These are phyloP conservation scores for Cnemophilus loriae DNA, from an alignment of 2,113 vertebrate genomes.

Conservation along the genomic window DNA sequence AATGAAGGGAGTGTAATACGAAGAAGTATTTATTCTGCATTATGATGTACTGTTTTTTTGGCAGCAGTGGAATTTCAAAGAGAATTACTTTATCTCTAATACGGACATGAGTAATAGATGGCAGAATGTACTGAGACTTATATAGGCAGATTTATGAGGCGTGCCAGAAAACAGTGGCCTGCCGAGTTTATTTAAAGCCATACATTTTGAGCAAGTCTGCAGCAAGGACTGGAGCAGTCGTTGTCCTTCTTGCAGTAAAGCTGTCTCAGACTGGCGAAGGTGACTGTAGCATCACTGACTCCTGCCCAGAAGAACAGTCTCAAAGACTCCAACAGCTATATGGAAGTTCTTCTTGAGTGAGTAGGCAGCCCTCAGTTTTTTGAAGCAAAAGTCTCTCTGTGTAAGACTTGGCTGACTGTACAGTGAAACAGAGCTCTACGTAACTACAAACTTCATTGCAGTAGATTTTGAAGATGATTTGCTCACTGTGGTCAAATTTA, in stretches of 20 bases:
- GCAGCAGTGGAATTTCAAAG: slow-evolving; percentile 45
- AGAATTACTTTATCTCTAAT: slow-evolving; percentile 60
- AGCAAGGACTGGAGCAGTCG: slow-evolving; percentile 1
- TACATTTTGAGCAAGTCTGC: background rate
- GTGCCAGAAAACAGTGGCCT: slow-evolving; percentile 48
- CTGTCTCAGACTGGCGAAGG: background rate
- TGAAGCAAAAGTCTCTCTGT: background rate
- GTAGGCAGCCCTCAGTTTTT: background rate
- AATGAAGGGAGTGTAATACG: background rate
- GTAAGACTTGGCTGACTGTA: background rate
- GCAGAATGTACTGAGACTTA: slow-evolving; percentile 56
- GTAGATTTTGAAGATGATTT: background rate
- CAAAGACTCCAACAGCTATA: background rate
- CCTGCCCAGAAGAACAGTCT: background rate
- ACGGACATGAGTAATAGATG: slow-evolving; percentile 62
- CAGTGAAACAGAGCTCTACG: background rate
- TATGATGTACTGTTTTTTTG: slow-evolving; percentile 15
- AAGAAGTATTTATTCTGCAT: slow-evolving; percentile 38
- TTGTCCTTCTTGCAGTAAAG: slow-evolving; percentile 18
- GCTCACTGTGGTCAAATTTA: background rate
- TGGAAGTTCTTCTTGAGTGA: background rate
- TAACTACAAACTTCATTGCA: background rate
- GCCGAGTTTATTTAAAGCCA: slow-evolving; percentile 34
- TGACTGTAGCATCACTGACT: background rate
- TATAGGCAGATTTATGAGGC: slow-evolving; percentile 61